A percentile compares a stretch with the other conserved stretches of the same genome.
Evolutionary conservation across 2,797 vertebrate genomes (phyloP).

Genomic region (Graptemys geographica): DNA sequence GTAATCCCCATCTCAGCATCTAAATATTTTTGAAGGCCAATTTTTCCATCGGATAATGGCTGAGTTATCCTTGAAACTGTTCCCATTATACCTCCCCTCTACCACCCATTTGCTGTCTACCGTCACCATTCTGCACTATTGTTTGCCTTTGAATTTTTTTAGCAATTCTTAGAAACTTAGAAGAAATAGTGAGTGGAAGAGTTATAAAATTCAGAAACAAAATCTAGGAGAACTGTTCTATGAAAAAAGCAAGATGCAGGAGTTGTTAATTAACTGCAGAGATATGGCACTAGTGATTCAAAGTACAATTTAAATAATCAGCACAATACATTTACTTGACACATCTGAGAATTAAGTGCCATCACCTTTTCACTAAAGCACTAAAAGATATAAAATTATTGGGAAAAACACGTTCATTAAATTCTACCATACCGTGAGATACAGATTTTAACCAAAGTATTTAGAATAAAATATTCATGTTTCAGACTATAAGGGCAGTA

Average conservation of each 20-base stretch:
- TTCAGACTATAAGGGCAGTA: constrained; percentile 41
- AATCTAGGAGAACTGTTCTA: background rate
- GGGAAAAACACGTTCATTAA: constrained; percentile 59
- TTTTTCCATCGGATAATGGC: constrained; percentile 40
- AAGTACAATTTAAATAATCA: constrained; percentile 42
- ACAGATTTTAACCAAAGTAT: constrained; percentile 43
- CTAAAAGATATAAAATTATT: constrained; percentile 56
- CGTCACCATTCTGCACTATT: background rate
- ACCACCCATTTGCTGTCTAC: constrained; percentile 36
- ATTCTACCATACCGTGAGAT: constrained; percentile 58
- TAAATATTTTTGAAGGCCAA: constrained; percentile 11
- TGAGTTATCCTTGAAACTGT: constrained; percentile 40
- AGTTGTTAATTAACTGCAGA: constrained; percentile 60
- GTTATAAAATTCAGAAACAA: background rate
- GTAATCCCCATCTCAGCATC: constrained; percentile 3
- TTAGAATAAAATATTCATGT: constrained; percentile 70
- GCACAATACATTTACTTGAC: constrained; percentile 14
- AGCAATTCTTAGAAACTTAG: background rate
- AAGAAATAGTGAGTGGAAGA: constrained; percentile 10
- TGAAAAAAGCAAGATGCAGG: constrained; percentile 30
- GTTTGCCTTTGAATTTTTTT: constrained; percentile 29
- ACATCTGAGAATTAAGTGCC: constrained; percentile 24
- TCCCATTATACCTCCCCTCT: background rate
- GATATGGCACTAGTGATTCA: background rate
- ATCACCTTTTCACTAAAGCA: constrained; percentile 42